These are phyloP conservation scores for Oreochromis grahami DNA, from an alignment of 2,797 vertebrate species.

Conservation along the genomic window DNA sequence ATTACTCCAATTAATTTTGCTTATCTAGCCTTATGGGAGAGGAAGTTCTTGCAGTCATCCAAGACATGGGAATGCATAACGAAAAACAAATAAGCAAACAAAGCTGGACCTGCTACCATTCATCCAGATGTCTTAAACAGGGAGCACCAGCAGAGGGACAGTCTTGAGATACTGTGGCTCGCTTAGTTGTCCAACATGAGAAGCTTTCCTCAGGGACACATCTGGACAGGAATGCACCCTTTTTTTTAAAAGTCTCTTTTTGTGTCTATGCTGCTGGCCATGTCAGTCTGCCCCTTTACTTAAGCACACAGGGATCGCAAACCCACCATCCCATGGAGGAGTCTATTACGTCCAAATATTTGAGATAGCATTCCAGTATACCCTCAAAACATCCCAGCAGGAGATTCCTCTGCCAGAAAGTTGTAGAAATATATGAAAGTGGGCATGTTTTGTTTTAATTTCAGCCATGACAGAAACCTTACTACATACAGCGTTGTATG, in stretches of 20 bases:
- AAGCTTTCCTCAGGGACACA: constrained; percentile 38
- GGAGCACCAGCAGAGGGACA: constrained; percentile 1
- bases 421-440: constrained; percentile 19
- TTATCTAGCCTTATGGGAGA: constrained; percentile 69
- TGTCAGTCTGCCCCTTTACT: constrained; percentile 31
- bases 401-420: not conserved
- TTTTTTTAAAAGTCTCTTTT: not conserved
- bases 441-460: constrained; percentile 20
- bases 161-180: not conserved
- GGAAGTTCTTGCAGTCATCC: constrained; percentile 67
- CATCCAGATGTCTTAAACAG: constrained; percentile 18
- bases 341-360: constrained; percentile 35
- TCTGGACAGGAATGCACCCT: constrained; percentile 27
- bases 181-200: constrained; percentile 23
- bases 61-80: constrained; percentile 62
- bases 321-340: constrained; percentile 22
- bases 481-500: not conserved
- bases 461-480: constrained; percentile 5
- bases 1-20: constrained; percentile 70
- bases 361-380: constrained; percentile 20
- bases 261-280: not conserved
- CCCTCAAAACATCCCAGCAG: constrained; percentile 4
- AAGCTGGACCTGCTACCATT: constrained; percentile 39
- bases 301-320: not conserved
- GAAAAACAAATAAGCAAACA: constrained; percentile 72